phyloP scores from a whole-genome alignment of 1,140 invertebrate species.

The Lepidurus arcticus region DNA sequence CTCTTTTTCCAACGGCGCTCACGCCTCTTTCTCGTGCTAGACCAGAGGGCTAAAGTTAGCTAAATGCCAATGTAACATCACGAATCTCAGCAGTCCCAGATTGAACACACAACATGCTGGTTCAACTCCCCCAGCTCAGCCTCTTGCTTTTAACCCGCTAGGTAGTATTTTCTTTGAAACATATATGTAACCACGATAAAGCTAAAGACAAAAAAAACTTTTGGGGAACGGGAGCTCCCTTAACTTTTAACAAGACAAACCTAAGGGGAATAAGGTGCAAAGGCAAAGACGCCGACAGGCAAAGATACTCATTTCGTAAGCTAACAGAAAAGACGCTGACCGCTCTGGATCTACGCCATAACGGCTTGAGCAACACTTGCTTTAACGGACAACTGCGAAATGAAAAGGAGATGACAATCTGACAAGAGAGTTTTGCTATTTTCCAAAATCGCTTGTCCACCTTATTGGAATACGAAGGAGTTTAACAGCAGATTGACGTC shows the following conservation, averaged over 20 bases:
- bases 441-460: background rate
- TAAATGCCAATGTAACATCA: conserved; percentile 10
- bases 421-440: background rate
- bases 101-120: background rate
- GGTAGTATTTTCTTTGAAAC: too few relatives aligned
- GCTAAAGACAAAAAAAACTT: too few relatives aligned
- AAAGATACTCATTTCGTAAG: background rate
- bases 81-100: background rate
- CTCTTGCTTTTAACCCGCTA: too few relatives aligned
- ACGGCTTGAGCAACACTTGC: background rate
- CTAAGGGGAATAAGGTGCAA: too few relatives aligned
- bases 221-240: too few relatives aligned
- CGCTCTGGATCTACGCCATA: background rate
- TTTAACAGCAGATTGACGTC: too few relatives aligned
- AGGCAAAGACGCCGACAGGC: background rate
- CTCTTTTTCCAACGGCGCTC: background rate
- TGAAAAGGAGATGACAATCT: background rate
- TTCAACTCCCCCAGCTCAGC: background rate
- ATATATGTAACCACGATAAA: too few relatives aligned
- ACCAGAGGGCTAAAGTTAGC: conserved; percentile 9
- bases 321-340: background rate
- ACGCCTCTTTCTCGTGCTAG: background rate
- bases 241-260: too few relatives aligned
- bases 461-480: background rate
- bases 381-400: background rate